Conservation (phyloP, 2,797 vertebrate species). For the Squalus acanthias region DNA sequence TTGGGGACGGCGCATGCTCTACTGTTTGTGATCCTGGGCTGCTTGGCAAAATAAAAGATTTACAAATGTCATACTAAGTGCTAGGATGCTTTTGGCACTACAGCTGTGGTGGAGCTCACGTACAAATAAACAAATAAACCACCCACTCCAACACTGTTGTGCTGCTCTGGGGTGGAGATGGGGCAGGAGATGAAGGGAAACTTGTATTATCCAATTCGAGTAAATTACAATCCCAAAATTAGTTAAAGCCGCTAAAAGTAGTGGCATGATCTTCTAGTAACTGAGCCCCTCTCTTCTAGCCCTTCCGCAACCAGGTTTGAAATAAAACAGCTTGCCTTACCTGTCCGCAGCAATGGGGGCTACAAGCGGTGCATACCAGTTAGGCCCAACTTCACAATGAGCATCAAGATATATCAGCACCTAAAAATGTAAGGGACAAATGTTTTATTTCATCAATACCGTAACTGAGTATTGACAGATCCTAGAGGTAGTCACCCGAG, state of each 20-base stretch:
- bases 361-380: constrained; percentile 93
- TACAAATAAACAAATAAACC: not conserved
- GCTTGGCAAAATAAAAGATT: not conserved
- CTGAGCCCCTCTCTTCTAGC: not conserved
- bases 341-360: constrained; percentile 96
- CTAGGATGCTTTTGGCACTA: not conserved
- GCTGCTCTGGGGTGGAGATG: not conserved
- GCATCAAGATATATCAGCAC: constrained; percentile 96
- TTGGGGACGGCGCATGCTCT: not conserved
- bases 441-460: not conserved
- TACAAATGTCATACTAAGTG: not conserved
- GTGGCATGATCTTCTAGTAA: not conserved
- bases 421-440: constrained; percentile 58
- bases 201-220: not conserved
- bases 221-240: not conserved
- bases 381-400: constrained; percentile 91
- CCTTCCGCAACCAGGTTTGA: not conserved
- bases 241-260: not conserved
- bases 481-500: not conserved
- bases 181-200: not conserved
- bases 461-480: not conserved
- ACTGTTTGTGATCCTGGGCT: not conserved
- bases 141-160: not conserved
- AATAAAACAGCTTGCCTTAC: constrained; percentile 58
- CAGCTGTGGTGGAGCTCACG: not conserved